Percentiles rank a stretch among this genome's conserved stretches.
Evolutionary conservation across 2,888 invertebrate genomes (phyloP).

Genomic region (Agapetus fuscipes): DNA sequence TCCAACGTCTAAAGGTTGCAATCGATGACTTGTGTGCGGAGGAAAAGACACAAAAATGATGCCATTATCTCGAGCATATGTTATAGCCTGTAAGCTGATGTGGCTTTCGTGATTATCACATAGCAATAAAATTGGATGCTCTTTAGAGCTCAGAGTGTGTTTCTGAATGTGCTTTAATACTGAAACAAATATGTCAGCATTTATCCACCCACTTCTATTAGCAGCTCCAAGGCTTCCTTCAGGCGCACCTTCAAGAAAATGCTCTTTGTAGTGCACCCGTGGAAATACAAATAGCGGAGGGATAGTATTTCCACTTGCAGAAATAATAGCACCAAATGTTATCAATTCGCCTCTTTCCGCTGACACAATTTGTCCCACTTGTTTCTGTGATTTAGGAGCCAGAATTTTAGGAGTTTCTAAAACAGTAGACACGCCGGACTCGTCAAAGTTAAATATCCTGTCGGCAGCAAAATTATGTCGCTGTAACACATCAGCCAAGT

Average conservation of each 20-base stretch:
- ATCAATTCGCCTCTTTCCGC: conserved; percentile 25
- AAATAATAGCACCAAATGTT: conserved; percentile 24
- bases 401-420: conserved; percentile 23
- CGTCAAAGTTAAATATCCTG: too few species aligned
- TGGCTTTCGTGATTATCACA: conserved; percentile 27
- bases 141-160: conserved; percentile 21
- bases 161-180: conserved; percentile 25
- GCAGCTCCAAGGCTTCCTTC: conserved; percentile 24
- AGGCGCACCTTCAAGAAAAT: conserved; percentile 24
- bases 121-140: conserved; percentile 23
- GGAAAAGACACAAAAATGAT: conserved; percentile 25
- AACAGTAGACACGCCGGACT: too few species aligned
- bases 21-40: conserved; percentile 27
- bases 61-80: conserved; percentile 28
- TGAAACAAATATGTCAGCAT: conserved; percentile 23
- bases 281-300: conserved; percentile 25
- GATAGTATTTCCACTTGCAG: conserved; percentile 23
- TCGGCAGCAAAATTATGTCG: conserved; percentile 6
- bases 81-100: conserved; percentile 24
- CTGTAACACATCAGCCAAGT: conserved; percentile 10
- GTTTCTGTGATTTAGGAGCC: conserved; percentile 21
- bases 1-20: conserved; percentile 28
- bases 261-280: conserved; percentile 20
- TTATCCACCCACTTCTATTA: conserved; percentile 25
- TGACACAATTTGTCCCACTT: conserved; percentile 23